Percentiles rank a stretch among this genome's conserved stretches.
These are phyloP conservation scores for Paraplagusia blochii DNA, from an alignment of 2,113 vertebrate species.

Conservation along the genomic window DNA sequence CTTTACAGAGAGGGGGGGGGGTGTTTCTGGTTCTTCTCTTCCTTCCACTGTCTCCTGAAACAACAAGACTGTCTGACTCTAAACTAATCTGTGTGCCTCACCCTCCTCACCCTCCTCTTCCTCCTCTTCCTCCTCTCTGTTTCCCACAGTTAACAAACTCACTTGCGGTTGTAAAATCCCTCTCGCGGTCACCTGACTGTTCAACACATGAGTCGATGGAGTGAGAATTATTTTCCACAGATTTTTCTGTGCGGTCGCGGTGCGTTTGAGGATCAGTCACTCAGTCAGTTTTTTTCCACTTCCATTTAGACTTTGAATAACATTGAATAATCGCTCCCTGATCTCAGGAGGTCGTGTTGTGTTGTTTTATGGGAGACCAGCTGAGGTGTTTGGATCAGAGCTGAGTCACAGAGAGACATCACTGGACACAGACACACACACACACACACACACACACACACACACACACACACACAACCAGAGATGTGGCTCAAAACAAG, in stretches of 20 bases:
- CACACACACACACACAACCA: conserved; percentile 19
- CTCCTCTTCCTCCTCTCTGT: background rate
- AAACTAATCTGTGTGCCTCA: conserved; percentile 3
- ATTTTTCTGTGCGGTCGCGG: background rate
- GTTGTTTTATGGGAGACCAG: conserved; percentile 26
- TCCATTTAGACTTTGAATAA: conserved; percentile 7
- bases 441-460: conserved; percentile 24
- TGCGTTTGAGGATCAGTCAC: conserved; percentile 4
- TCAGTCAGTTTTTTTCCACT: conserved; percentile 11
- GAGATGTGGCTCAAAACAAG: conserved; percentile 37
- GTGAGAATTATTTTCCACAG: conserved; percentile 26
- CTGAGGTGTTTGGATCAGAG: background rate
- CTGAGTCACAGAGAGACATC: conserved; percentile 46
- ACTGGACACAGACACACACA: conserved; percentile 29
- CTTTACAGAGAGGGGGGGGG: background rate
- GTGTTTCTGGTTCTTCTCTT: conserved; percentile 32
- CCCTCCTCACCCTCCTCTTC: background rate
- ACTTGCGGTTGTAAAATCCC: conserved; percentile 3
- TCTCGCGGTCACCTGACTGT: conserved; percentile 17
- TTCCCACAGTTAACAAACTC: conserved; percentile 10
- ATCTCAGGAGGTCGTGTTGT: conserved; percentile 10
- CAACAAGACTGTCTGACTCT: conserved; percentile 14
- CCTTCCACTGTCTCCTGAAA: conserved; percentile 50
- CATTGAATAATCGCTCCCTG: conserved; percentile 7
- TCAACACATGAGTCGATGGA: conserved; percentile 4